Evolutionary conservation across 2,888 invertebrate genomes (phyloP).

Genomic region (Parnassius mnemosyne): DNA sequence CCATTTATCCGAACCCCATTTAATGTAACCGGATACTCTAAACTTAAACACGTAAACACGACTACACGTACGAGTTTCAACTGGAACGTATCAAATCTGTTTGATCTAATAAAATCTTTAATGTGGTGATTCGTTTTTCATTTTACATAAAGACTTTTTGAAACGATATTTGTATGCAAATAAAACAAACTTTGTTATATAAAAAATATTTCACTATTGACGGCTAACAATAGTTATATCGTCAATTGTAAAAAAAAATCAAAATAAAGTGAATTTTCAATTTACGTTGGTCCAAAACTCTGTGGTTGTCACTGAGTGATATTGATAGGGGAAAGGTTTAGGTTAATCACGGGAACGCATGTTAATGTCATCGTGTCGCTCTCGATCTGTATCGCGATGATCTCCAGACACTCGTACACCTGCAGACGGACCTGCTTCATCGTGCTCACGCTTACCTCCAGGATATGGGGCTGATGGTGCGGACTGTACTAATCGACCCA

Average conservation of each 20-base stretch:
- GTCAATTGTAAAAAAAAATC: slow-evolving; percentile 70
- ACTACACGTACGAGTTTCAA: background rate
- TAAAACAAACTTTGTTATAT: slow-evolving; percentile 16
- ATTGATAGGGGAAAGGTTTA: slow-evolving; percentile 11
- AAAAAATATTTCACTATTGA: slow-evolving; percentile 62
- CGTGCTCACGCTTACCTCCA: slow-evolving; percentile 61
- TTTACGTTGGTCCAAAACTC: slow-evolving; percentile 57
- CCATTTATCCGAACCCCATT: slow-evolving; percentile 42
- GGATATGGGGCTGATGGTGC: slow-evolving; percentile 71
- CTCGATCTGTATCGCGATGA: slow-evolving; percentile 68
- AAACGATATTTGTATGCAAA: slow-evolving; percentile 1
- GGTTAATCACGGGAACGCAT: slow-evolving; percentile 64
- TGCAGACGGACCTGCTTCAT: slow-evolving; percentile 70
- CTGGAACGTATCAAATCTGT: background rate
- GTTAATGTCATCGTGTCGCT: slow-evolving; percentile 72
- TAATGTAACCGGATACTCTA: slow-evolving; percentile 43
- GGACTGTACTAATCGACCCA: slow-evolving; percentile 83
- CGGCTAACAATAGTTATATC: slow-evolving; percentile 71
- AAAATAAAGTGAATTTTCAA: slow-evolving; percentile 67
- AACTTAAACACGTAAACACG: background rate
- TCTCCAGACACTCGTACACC: slow-evolving; percentile 71
- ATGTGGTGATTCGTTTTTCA: slow-evolving; percentile 33
- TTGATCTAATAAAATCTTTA: slow-evolving; percentile 5
- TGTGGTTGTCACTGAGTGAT: slow-evolving; percentile 41
- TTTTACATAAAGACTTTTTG: slow-evolving; percentile 21